Evolutionary conservation across 1,140 invertebrate genomes (phyloP).

Genomic region (Achatina immaculata): DNA sequence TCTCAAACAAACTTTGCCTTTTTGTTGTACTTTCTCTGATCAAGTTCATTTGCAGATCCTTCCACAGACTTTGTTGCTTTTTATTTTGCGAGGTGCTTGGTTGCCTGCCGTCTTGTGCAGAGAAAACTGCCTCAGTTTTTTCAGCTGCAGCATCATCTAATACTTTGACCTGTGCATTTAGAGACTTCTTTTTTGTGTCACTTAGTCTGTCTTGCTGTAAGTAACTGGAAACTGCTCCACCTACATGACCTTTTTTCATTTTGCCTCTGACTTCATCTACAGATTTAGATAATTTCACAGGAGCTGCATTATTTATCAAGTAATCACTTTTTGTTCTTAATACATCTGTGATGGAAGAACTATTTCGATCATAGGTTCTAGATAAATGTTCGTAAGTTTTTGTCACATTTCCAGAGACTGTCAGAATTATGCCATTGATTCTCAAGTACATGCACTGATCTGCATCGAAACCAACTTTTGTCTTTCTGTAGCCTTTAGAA

Average conservation of each 20-base stretch:
- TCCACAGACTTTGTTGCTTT: background rate
- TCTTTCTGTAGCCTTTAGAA: background rate
- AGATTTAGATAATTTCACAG: too few relatives aligned
- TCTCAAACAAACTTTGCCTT: background rate
- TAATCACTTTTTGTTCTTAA: too few relatives aligned
- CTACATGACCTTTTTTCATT: background rate
- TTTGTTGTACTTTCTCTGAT: background rate
- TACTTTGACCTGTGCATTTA: background rate
- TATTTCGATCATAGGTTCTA: background rate
- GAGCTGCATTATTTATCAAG: too few relatives aligned
- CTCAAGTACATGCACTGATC: background rate
- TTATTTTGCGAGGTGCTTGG: background rate
- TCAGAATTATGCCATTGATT: background rate
- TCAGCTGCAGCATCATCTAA: background rate
- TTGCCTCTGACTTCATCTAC: too few relatives aligned
- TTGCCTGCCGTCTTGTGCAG: too few relatives aligned
- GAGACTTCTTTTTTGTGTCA: background rate
- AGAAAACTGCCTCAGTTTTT: too few relatives aligned
- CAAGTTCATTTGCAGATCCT: background rate
- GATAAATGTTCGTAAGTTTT: background rate
- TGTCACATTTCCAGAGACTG: background rate
- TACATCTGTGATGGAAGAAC: too few relatives aligned
- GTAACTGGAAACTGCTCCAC: background rate
- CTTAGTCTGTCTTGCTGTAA: background rate
- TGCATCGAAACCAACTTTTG: background rate